Conservation (phyloP, 2,797 vertebrate genomes). For the Lagodon rhomboides region DNA sequence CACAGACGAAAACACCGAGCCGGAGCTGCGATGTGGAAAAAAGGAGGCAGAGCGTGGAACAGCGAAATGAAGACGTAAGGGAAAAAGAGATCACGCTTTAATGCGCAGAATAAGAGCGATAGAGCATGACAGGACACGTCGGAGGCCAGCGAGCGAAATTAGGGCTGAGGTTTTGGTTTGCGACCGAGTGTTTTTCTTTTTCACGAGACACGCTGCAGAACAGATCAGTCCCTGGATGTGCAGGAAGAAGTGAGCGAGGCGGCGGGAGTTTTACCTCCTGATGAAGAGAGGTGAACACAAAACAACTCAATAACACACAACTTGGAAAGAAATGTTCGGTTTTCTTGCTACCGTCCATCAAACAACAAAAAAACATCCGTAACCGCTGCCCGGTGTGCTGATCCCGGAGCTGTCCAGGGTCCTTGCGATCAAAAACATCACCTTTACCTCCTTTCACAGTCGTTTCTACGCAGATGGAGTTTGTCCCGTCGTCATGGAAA, state of each 20-base stretch:
- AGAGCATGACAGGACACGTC: constrained; percentile 67
- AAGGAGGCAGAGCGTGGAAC: constrained; percentile 43
- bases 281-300: not conserved
- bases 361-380: not conserved
- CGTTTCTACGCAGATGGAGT: constrained; percentile 3
- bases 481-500: constrained; percentile 10
- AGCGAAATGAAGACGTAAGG: constrained; percentile 54
- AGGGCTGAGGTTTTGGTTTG: constrained; percentile 73
- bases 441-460: not conserved
- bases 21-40: constrained; percentile 57
- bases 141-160: constrained; percentile 63
- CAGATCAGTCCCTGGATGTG: constrained; percentile 48
- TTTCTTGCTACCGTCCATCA: no score
- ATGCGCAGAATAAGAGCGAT: constrained; percentile 66
- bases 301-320: no score
- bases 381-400: constrained; percentile 1
- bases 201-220: constrained; percentile 63
- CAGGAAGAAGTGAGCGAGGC: not conserved
- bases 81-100: constrained; percentile 57
- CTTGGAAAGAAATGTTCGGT: no score
- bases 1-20: not conserved
- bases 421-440: not conserved
- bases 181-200: constrained; percentile 54
- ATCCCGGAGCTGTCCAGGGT: constrained; percentile 20
- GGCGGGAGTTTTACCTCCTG: not conserved